Evolutionary conservation across 2,797 vertebrate genomes (phyloP).

Genomic region (Chaunax sp.): DNA sequence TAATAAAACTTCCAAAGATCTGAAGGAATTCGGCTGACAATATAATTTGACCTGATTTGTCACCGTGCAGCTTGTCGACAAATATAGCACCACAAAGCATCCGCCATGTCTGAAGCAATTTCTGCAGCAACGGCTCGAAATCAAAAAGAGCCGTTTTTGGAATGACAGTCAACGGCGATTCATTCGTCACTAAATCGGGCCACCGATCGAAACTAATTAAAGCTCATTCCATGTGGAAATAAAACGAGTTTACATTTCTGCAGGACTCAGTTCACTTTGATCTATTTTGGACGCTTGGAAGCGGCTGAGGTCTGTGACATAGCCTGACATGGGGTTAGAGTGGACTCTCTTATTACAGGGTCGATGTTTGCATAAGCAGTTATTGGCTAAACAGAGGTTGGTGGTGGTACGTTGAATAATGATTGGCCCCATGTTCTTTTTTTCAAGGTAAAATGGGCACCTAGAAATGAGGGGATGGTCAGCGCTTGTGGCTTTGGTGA

Average conservation of each 20-base stretch:
- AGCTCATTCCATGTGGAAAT: slow-evolving; percentile 41
- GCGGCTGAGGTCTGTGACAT: slow-evolving; percentile 59
- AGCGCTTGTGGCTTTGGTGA: slow-evolving; percentile 55
- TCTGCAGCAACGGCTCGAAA: slow-evolving; percentile 37
- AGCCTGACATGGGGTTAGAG: slow-evolving; percentile 62
- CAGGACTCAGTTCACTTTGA: slow-evolving; percentile 56
- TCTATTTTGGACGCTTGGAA: slow-evolving; percentile 63
- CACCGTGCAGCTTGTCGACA: slow-evolving; percentile 41
- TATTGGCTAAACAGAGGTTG: slow-evolving; percentile 74
- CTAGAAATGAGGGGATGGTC: slow-evolving; percentile 63
- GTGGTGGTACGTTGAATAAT: slow-evolving; percentile 69
- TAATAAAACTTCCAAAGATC: slow-evolving; percentile 31
- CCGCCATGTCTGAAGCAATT: slow-evolving; percentile 64
- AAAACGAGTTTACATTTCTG: slow-evolving; percentile 43
- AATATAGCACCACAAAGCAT: slow-evolving; percentile 71
- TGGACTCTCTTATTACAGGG: slow-evolving; percentile 74
- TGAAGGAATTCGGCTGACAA: slow-evolving; percentile 53
- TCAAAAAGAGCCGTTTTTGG: slow-evolving; percentile 49
- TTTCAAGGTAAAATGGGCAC: slow-evolving; percentile 64
- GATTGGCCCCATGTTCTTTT: slow-evolving; percentile 62
- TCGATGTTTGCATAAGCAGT: slow-evolving; percentile 56
- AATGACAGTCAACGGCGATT: slow-evolving; percentile 53
- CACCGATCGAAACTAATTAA: slow-evolving; percentile 54
- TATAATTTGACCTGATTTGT: slow-evolving; percentile 55
- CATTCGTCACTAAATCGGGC: slow-evolving; percentile 49